Evolutionary conservation across 2,113 vertebrate genomes (phyloP), one percentile per base, ranked within the genome.

Genomic region (Nannospalax galili): DNA sequence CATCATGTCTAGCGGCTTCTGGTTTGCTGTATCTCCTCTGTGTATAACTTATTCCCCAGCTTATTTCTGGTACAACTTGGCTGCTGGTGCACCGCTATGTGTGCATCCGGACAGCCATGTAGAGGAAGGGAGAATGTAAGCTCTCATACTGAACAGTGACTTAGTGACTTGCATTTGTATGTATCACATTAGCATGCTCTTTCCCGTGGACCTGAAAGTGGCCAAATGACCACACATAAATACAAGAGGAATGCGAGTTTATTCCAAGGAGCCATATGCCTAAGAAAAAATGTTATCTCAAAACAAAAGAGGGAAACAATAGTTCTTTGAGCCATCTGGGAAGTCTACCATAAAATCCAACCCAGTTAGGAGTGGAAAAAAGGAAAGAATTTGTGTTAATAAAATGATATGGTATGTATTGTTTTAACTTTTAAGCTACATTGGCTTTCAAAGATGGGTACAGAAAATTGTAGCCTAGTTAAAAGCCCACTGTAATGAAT

Each of bases 341-440:
- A 75, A 62, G 84, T 92, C 52, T 79, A 11, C 56, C 6, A 30
- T 28, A 88, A 96, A 91, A 90, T 8, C 3, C 14, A 72, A n/a
- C 5, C 45, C 5, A 35, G 45, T 15, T 60, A 84, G 45, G 19
- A 92, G 22, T 65, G 40, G 32, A 72, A 72, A 19, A 48, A 19
- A 79, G 12, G 56, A 5, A 89, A n/a, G 28, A 75, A 32, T 26
- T 32, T 56, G 24, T 70, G 17, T 90, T 84, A 65, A 45, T 75
- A 90, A 48, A 89, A 78, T 67, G 81, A 84, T 56, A 48, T n/a
- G 70, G 6, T 80, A n/a, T 52, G 52, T 90, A 67, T 28, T 42
- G 56, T 94, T 95, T 80, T 88, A 92, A 77, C 12, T 72, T 87
- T 42, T 45, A 56, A 77, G n/a, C 3, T 90, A 40, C 42, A 80